Conservation (phyloP, 2,113 vertebrate species). For the Notarius quadriscutis region DNA sequence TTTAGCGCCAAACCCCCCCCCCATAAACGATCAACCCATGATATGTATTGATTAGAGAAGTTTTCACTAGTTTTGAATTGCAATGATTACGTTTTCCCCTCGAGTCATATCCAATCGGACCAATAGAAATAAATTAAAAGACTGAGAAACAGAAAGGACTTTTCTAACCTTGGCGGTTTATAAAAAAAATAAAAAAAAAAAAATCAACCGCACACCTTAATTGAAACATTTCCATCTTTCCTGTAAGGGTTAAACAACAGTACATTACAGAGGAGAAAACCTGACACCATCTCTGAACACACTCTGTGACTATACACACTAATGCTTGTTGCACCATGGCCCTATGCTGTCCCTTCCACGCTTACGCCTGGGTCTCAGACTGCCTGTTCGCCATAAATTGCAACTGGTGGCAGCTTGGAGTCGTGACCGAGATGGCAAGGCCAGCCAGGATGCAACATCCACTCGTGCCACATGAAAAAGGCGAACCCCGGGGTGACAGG, state of each 20-base stretch:
- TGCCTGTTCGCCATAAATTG: conserved; percentile 29
- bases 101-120: not conserved
- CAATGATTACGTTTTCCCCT: not conserved
- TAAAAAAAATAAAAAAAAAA: not conserved
- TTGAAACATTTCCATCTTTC: not conserved
- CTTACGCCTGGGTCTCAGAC: not conserved
- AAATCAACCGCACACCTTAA: too few species aligned
- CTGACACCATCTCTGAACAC: not conserved
- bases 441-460: conserved; percentile 3
- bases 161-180: not conserved
- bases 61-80: not conserved
- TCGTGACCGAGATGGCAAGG: not conserved
- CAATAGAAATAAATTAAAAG: not conserved
- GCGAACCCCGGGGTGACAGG: conserved; percentile 29
- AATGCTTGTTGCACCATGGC: too few species aligned
- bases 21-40: not conserved
- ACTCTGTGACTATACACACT: not conserved
- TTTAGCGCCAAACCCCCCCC: too few species aligned
- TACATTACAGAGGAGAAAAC: not conserved
- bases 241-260: not conserved
- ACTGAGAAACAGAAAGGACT: not conserved
- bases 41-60: not conserved
- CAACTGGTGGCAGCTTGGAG: conserved; percentile 27
- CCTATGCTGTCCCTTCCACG: not conserved
- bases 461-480: conserved; percentile 31